A percentile compares a stretch with the other conserved stretches of the same genome.
Conservation (phyloP, 2,113 vertebrate species). For the Hemiprocne comata region DNA sequence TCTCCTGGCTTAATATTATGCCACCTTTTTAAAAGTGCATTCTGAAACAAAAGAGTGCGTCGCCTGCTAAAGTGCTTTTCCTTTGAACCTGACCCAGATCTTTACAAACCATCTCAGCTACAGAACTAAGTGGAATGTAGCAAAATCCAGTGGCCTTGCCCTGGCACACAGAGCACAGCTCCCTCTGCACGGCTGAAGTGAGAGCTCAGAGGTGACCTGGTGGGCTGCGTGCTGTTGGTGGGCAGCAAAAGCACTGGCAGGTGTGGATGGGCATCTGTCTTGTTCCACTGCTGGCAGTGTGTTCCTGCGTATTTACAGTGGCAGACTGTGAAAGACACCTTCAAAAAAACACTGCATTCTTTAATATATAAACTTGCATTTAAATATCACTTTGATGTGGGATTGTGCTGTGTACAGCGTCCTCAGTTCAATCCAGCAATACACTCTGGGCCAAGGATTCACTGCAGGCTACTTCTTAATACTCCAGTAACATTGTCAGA, state of each 20-base stretch:
- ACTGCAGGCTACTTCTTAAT: neutral
- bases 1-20: neutral
- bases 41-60: neutral
- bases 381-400: neutral
- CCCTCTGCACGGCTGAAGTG: fast-evolving
- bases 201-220: fast-evolving
- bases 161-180: neutral
- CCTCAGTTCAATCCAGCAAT: neutral
- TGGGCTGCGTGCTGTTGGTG: neutral
- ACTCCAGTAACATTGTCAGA: neutral
- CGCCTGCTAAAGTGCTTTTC: slow-evolving; percentile 42
- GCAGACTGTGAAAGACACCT: neutral
- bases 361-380: neutral
- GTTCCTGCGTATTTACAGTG: neutral
- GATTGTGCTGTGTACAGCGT: fast-evolving
- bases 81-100: slow-evolving; percentile 63
- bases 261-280: neutral
- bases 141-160: neutral
- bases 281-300: neutral
- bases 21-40: neutral
- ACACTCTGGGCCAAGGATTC: neutral
- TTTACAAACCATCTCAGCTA: neutral
- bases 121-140: neutral
- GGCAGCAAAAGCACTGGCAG: neutral
- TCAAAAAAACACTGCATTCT: neutral